Evolutionary conservation across 2,888 invertebrate genomes (phyloP), one percentile per base, ranked within the genome.

Genomic region (Crepidodera aurea): DNA sequence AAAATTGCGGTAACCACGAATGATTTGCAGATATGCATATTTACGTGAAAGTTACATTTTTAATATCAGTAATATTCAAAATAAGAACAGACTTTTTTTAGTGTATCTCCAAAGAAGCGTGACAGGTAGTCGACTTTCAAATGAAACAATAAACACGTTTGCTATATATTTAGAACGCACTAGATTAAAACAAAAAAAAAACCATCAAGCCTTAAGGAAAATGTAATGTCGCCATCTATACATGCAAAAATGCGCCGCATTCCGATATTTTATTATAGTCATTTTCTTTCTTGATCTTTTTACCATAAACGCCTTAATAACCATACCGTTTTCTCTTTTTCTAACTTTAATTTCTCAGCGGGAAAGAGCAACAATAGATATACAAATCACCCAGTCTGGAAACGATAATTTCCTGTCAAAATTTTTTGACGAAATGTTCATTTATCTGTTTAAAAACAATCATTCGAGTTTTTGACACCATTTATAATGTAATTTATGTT

Each of bases 201-300:
- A 51, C 2, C 22, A 22, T 4, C 22, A 48, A 29, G 50, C 40
- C 19, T 39, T 50, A 39, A 19, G 16, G 22, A 46, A 50, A 55
- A 55, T 48, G 40, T 34, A 60, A 60, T 60, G 60, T 60, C 60
- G 39, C 54, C 48, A 32, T 53, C 22, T 48, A 53, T 40, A 53
- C 62, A 58, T 62, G 62, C 48, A 50, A 64, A 59, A 59, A 60
- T 64, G 60, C 51, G 27, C 56, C 46, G 60, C 63, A 60, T 64
- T 64, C 63, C 44, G 25, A 64, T 64, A 48, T 32, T 51, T 12
- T 40, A 19, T 44, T 25, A 22, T 51, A 13, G 51, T 42, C 48
- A 60, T 42, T 55, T 32, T 19, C 34, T 55, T 51, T 62, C 53
- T 46, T 53, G 62, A 46, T 62, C 50, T 58, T 46, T 57, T 59